Percentiles rank a stretch among this genome's conserved stretches.
phyloP scores from a whole-genome alignment of 2,113 vertebrate species.

The Anarrhichthys ocellatus region DNA sequence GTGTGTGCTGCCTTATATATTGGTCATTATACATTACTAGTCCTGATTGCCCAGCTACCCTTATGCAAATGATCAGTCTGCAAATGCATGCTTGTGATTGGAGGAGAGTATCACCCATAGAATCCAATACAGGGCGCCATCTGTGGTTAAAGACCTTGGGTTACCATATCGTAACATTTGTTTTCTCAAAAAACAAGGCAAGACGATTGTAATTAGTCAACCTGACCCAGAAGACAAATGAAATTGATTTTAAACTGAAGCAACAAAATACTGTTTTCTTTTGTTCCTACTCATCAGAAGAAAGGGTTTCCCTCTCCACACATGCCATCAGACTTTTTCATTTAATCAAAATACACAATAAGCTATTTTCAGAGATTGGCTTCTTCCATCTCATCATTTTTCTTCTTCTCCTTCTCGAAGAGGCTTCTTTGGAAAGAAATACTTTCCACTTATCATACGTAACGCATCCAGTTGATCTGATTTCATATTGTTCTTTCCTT shows the following conservation, averaged over 20 bases:
- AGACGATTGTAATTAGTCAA: neutral
- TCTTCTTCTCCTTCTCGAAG: constrained; percentile 29
- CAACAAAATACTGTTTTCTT: constrained; percentile 3
- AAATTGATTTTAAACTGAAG: neutral
- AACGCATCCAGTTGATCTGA: constrained; percentile 70
- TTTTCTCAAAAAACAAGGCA: neutral
- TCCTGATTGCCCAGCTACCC: too few relatives aligned
- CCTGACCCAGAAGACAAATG: neutral
- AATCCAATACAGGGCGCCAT: neutral
- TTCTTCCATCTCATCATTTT: constrained; percentile 29
- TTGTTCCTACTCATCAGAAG: neutral
- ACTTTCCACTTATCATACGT: constrained; percentile 66
- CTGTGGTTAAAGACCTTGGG: too few relatives aligned
- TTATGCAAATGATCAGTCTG: too few relatives aligned
- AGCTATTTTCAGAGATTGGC: constrained; percentile 29
- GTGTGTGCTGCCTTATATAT: too few relatives aligned
- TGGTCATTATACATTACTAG: too few relatives aligned
- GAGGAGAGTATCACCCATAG: neutral
- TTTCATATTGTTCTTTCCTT: constrained; percentile 77
- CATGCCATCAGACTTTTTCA: neutral
- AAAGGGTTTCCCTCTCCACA: neutral
- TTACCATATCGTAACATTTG: neutral
- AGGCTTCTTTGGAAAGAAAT: constrained; percentile 47
- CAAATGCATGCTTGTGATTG: too few relatives aligned
- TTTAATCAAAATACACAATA: constrained; percentile 2